phyloP scores from a whole-genome alignment of 1,140 invertebrate genomes.

The Drosophila simulans region DNA sequence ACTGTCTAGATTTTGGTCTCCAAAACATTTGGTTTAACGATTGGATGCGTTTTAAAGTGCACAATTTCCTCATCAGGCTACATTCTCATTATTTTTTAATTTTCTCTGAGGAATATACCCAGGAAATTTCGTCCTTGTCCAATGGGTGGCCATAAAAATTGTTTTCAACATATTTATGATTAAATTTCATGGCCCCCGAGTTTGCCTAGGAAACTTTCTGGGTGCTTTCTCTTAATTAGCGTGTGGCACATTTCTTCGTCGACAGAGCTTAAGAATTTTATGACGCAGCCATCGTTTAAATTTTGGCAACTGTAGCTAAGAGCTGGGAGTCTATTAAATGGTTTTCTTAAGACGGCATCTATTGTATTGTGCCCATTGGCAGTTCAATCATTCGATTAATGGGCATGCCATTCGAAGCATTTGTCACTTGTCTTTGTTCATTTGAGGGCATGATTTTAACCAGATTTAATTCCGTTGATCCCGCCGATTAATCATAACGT shows the following conservation, averaged over 20 bases:
- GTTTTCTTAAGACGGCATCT: background rate
- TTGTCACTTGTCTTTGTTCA: conserved; percentile 20
- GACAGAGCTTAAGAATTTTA: conserved; percentile 6
- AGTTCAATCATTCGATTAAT: conserved; percentile 42
- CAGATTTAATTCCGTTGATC: conserved; percentile 1
- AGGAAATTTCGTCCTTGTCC: background rate
- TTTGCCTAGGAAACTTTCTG: conserved; percentile 18
- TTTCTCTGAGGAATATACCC: background rate
- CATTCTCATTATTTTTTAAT: conserved; percentile 5
- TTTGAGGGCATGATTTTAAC: conserved; percentile 5
- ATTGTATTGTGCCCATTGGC: background rate
- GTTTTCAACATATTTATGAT: conserved; percentile 38
- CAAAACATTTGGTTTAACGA: background rate
- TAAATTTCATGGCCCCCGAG: conserved; percentile 17
- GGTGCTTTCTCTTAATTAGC: conserved; percentile 38
- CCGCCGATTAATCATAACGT: conserved; percentile 35
- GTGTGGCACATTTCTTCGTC: conserved; percentile 8
- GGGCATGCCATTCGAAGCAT: conserved; percentile 1
- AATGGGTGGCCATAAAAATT: conserved; percentile 13
- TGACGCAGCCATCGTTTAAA: conserved; percentile 4
- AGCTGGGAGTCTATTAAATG: conserved; percentile 1
- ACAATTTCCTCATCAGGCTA: background rate
- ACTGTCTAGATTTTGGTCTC: background rate
- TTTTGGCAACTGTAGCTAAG: background rate
- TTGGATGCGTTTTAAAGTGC: background rate